Base-by-base conservation (phyloP, 2,888 invertebrate species). In the Heliconius ismenius region DNA sequence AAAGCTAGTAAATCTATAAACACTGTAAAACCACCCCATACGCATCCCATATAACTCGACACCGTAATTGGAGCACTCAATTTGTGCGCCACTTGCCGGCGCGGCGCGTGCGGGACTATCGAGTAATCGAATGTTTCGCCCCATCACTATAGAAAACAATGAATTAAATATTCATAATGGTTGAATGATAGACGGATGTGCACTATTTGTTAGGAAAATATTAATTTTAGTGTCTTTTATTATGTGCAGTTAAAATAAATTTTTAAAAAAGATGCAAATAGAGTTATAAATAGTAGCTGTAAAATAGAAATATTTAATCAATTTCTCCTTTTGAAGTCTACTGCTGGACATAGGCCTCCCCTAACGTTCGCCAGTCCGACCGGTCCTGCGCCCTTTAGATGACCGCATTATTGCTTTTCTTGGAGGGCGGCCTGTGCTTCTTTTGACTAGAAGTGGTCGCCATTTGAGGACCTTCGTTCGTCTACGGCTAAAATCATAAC, bases 31-130 rank as follows among this genome's bases (percentile, higher is more conserved):
- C 4, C 82, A 77, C 54, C 63, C 81, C 78, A 32, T 82, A 81
- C 32, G 49, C 26, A 70, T 77, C 76, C 75, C 75, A 83, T 83
- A 84, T 83, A 89, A 92, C 85, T 83, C 87, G 90, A 92, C 86
- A 89, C 90, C 84, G 93, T 93, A 93, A 94, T 93, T 92, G 92
- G 93, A 94, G 92, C 92, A 91, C 92, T 94, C 92, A 93, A 93
- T 94, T 94, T 92, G 92, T 89, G 87, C 89, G 89, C 89, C 90
- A 89, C 87, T 89, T 91, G 84, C 86, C 85, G 86, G 84, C 87
- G 88, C 90, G 87, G 84, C 87, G 88, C 90, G 87, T 89, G 90
- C 87, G 89, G 86, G 81, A 73, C 81, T 87, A 89, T 86, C 87
- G 84, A 79, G 83, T 86, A 87, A 89, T 89, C 89, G 86, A 86